These are phyloP conservation scores for Microctenopoma steveboyesi DNA, from an alignment of 2,797 vertebrate genomes.

Conservation along the genomic window DNA sequence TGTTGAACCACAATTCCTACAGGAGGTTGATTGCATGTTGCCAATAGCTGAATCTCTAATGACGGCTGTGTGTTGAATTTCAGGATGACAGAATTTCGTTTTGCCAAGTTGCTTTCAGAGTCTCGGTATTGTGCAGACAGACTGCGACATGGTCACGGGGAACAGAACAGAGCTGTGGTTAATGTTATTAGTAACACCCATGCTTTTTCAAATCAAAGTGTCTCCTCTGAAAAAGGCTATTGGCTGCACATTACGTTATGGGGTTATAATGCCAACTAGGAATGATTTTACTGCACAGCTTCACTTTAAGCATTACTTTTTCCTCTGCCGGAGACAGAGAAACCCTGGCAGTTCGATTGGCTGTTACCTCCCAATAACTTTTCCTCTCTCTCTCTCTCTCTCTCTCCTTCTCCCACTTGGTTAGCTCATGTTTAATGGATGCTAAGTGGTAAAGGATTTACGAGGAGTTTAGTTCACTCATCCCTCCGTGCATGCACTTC, in stretches of 20 bases:
- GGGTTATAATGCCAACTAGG: neutral
- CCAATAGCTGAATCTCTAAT: conserved; percentile 2
- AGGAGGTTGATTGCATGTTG: too few relatives aligned
- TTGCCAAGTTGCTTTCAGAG: neutral
- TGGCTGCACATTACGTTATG: neutral
- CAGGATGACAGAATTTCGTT: neutral
- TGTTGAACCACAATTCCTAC: neutral
- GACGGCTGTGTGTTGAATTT: neutral
- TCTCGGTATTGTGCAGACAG: neutral
- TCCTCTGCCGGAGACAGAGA: neutral
- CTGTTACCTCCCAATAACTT: conserved; percentile 32
- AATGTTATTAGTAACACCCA: neutral
- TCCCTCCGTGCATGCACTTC: conserved; percentile 59
- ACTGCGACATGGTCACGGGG: neutral
- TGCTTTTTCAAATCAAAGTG: conserved; percentile 3
- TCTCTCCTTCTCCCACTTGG: neutral
- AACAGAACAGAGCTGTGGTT: neutral
- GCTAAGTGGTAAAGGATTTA: conserved; percentile 72
- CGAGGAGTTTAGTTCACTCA: conserved; percentile 69
- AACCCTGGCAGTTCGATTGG: conserved; percentile 27
- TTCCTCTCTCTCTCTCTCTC: neutral
- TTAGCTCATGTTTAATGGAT: conserved; percentile 77
- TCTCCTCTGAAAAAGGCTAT: neutral
- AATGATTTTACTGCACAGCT: neutral
- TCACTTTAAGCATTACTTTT: neutral